Conservation (phyloP, 2,888 invertebrate genomes). For the Cheilosia vulpina region DNA sequence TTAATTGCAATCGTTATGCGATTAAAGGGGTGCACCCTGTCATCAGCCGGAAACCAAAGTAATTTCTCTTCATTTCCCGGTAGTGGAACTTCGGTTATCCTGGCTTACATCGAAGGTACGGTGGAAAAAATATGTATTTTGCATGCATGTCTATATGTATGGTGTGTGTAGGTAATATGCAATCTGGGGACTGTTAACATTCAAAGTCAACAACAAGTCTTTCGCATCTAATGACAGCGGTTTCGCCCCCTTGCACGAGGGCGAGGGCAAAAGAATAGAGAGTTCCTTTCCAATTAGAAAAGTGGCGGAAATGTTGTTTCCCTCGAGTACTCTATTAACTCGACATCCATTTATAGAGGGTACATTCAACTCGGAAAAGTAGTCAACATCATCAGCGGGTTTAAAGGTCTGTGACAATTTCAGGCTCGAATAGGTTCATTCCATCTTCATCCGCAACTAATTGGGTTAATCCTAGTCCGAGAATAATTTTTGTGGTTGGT, state of each 20-base stretch:
- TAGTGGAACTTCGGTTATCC: slow-evolving; percentile 23
- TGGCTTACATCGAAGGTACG: background rate
- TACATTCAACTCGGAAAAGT: slow-evolving; percentile 51
- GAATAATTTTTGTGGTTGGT: slow-evolving; percentile 28
- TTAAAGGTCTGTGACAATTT: slow-evolving; percentile 49
- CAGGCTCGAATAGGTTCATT: slow-evolving; percentile 43
- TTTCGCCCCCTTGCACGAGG: slow-evolving; percentile 1
- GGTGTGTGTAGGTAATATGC: background rate
- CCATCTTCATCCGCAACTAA: slow-evolving; percentile 39
- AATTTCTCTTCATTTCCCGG: slow-evolving; percentile 38
- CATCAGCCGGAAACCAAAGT: slow-evolving; percentile 53
- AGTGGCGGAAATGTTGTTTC: slow-evolving; percentile 28
- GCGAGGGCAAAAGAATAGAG: slow-evolving; percentile 39
- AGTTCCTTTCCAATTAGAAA: slow-evolving; percentile 66
- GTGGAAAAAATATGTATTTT: background rate
- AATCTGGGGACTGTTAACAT: slow-evolving; percentile 14
- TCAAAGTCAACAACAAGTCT: slow-evolving; percentile 51
- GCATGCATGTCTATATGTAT: slow-evolving; percentile 1
- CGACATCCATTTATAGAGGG: slow-evolving; percentile 28
- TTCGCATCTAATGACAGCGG: background rate
- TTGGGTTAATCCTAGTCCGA: slow-evolving; percentile 61
- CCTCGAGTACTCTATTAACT: slow-evolving; percentile 21
- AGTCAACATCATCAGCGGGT: slow-evolving; percentile 12
- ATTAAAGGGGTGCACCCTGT: slow-evolving; percentile 28
- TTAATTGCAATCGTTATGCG: slow-evolving; percentile 45